phyloP scores from a whole-genome alignment of 2,888 invertebrate species.

The Lucinisca nassula region DNA sequence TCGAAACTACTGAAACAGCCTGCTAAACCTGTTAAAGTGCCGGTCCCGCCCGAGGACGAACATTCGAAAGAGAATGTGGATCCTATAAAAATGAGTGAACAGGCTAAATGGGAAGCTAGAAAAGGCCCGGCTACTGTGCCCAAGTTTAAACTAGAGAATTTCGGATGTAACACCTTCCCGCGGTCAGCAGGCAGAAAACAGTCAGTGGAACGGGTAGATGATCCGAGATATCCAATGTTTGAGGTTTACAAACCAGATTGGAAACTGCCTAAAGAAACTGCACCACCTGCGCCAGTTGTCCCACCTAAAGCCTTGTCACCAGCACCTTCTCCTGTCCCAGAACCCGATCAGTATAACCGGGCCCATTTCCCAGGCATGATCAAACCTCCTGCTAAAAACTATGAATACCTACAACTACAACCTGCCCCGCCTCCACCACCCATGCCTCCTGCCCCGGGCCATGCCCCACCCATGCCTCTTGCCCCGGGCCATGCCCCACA shows the following conservation, averaged over 20 bases:
- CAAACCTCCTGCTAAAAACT: conserved; percentile 45
- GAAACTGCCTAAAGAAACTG: conserved; percentile 16
- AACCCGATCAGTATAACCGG: not conserved
- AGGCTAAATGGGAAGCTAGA: conserved; percentile 63
- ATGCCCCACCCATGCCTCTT: conserved; percentile 68
- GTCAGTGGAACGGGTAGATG: conserved; percentile 54
- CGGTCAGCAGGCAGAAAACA: conserved; percentile 33
- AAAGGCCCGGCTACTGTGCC: conserved; percentile 46
- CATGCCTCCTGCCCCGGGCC: conserved; percentile 54
- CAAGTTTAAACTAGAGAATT: conserved; percentile 62
- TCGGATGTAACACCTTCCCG: conserved; percentile 35
- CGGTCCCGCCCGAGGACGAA: not conserved
- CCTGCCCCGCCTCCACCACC: conserved; percentile 70
- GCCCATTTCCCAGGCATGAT: conserved; percentile 65
- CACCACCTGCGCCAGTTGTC: conserved; percentile 41
- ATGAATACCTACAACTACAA: not conserved
- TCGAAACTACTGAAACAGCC: not conserved
- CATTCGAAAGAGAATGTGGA: conserved; percentile 60
- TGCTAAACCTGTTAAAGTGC: not conserved
- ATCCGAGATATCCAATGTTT: conserved; percentile 68
- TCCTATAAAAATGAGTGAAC: conserved; percentile 53
- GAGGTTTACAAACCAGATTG: conserved; percentile 46
- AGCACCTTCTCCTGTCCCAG: conserved; percentile 39
- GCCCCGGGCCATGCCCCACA: conserved; percentile 64
- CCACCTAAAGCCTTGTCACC: conserved; percentile 52